phyloP scores from a whole-genome alignment of 1,140 invertebrate species.

The Atta cephalotes region DNA sequence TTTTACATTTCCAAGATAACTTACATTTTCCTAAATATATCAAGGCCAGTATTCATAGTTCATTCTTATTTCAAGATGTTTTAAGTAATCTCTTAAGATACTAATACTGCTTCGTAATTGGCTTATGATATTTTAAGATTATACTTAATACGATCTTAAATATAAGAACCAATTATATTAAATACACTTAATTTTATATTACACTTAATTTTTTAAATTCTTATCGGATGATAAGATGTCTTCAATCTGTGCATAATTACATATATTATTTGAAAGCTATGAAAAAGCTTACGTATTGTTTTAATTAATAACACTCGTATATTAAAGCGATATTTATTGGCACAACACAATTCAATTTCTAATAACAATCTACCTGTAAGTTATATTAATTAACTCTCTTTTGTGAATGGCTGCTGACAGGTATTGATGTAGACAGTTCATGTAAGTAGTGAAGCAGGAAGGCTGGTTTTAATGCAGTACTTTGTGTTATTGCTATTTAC shows the following conservation, averaged over 20 bases:
- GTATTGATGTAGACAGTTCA: conserved; percentile 87
- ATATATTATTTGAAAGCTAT: conserved; percentile 5
- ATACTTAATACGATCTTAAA: too few relatives aligned
- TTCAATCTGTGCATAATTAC: too few relatives aligned
- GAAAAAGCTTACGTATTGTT: conserved; percentile 39
- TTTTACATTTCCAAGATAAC: conserved; percentile 7
- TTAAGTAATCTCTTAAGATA: too few relatives aligned
- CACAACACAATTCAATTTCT: conserved; percentile 53
- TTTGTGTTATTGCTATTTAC: conserved; percentile 71
- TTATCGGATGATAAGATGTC: too few relatives aligned
- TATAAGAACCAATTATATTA: too few relatives aligned
- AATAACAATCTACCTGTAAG: conserved; percentile 60
- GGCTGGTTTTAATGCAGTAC: conserved; percentile 76
- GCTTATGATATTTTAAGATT: too few relatives aligned
- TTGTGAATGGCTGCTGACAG: conserved; percentile 85
- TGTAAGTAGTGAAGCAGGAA: conserved; percentile 85
- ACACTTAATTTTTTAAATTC: too few relatives aligned
- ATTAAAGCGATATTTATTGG: conserved; percentile 50
- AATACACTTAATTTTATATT: not conserved
- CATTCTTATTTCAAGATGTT: too few relatives aligned
- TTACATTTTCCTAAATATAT: not conserved
- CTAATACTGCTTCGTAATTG: too few relatives aligned
- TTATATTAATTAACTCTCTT: conserved; percentile 85
- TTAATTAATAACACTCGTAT: conserved; percentile 46
- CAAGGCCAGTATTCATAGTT: too few relatives aligned